Conservation (phyloP, 35 echinoderm and acorn worm genomes). For the Anneissia japonica region DNA sequence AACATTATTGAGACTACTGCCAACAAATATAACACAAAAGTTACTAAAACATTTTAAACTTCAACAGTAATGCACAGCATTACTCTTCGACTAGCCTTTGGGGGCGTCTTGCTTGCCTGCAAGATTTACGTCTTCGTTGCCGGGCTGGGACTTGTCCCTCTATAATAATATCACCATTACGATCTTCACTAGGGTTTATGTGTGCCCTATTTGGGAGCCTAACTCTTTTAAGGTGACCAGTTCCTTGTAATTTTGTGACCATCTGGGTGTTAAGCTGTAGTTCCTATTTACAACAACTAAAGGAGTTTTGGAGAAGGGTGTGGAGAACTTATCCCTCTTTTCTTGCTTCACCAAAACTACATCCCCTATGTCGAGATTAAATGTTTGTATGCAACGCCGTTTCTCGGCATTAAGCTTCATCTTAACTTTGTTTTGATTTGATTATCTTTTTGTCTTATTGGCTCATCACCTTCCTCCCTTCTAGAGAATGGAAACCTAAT, state of each 20-base stretch:
- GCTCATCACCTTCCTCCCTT: background rate
- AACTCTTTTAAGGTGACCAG: background rate
- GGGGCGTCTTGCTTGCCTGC: too few relatives aligned
- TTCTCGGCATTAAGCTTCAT: background rate
- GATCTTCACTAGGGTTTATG: too few relatives aligned
- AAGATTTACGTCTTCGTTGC: too few relatives aligned
- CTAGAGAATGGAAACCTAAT: slow-evolving; percentile 3
- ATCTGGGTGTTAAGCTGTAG: background rate
- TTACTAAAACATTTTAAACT: too few relatives aligned
- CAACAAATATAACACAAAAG: too few relatives aligned
- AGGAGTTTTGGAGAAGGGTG: background rate
- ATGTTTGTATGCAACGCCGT: background rate
- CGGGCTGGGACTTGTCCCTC: too few relatives aligned
- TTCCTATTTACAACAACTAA: background rate
- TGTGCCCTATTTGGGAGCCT: background rate
- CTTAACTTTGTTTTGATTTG: background rate
- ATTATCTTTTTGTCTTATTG: background rate
- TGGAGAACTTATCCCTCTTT: background rate
- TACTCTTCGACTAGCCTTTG: too few relatives aligned
- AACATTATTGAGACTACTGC: too few relatives aligned
- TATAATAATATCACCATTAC: too few relatives aligned
- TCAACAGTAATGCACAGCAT: too few relatives aligned
- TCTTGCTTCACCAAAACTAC: background rate
- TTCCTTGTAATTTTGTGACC: background rate
- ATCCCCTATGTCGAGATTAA: background rate